Conservation (phyloP, 2,113 vertebrate species). For the Thomomys bottae region DNA sequence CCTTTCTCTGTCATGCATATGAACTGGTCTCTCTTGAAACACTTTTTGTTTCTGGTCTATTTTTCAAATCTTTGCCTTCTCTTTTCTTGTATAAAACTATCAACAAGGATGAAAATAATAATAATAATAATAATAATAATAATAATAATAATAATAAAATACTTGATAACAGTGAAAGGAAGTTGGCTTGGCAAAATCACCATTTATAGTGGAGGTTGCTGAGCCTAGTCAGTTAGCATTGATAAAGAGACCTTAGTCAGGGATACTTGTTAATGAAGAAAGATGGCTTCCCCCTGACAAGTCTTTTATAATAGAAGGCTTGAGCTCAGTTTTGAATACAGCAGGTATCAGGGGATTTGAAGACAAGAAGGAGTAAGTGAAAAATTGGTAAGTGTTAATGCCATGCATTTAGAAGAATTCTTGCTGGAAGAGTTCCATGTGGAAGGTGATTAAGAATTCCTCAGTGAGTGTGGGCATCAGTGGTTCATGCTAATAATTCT, state of each 20-base stretch:
- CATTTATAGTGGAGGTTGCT: background rate
- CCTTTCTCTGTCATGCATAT: background rate
- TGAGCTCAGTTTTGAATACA: background rate
- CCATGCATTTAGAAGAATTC: background rate
- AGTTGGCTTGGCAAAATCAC: background rate
- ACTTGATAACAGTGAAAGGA: background rate
- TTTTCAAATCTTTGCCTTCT: background rate
- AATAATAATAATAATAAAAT: no score
- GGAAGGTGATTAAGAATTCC: background rate
- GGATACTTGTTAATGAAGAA: background rate
- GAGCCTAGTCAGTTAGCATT: background rate
- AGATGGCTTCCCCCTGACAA: constrained; percentile 11
- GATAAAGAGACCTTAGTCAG: background rate
- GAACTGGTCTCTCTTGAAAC: background rate
- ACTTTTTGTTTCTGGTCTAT: background rate
- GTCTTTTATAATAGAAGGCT: background rate
- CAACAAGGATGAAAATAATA: constrained; percentile 39
- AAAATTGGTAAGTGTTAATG: background rate
- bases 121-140: no score
- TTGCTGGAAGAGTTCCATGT: background rate
- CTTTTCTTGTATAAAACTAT: constrained; percentile 48
- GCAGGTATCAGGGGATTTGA: background rate
- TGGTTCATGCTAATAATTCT: no score
- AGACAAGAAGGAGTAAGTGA: background rate
- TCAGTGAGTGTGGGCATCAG: no score